Evolutionary conservation across 2,888 invertebrate genomes (phyloP).

Genomic region (Theodoxus fluviatilis): DNA sequence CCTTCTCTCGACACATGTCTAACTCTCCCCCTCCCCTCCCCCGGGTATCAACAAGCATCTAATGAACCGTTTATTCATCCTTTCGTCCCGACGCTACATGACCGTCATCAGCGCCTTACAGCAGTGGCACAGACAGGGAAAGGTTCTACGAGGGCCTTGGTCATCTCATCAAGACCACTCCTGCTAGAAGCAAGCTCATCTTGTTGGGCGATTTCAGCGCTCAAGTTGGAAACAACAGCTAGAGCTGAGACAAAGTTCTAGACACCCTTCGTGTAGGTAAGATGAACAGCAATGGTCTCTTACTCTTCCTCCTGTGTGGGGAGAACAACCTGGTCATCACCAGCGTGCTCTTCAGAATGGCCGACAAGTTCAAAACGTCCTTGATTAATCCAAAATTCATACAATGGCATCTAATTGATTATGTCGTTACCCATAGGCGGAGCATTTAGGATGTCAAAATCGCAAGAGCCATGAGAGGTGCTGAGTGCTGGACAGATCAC

Average conservation of each 20-base stretch:
- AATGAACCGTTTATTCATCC: no score
- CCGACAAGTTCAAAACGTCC: slow-evolving; percentile 17
- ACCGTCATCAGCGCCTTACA: no score
- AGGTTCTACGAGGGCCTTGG: neutral
- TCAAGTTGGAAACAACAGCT: neutral
- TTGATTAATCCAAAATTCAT: slow-evolving; percentile 23
- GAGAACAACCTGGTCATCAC: no score
- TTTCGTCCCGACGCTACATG: neutral
- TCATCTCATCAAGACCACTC: neutral
- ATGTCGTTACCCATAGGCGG: slow-evolving; percentile 9
- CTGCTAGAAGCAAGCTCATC: no score
- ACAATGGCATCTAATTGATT: slow-evolving; percentile 26
- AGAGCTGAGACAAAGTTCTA: neutral
- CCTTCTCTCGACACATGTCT: no score
- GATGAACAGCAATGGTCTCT: slow-evolving; percentile 21
- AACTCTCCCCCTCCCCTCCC: no score
- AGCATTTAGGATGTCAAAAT: neutral
- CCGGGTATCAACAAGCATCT: no score
- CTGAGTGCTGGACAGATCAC: slow-evolving; percentile 8
- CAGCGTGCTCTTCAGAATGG: neutral
- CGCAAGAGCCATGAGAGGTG: neutral
- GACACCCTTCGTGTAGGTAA: slow-evolving; percentile 13
- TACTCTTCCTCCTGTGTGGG: slow-evolving; percentile 14
- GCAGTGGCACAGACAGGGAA: neutral
- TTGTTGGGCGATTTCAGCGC: neutral